Base-by-base conservation (phyloP, 92 coral and sea anemone species). In the Anthopleura xanthogrammica region DNA sequence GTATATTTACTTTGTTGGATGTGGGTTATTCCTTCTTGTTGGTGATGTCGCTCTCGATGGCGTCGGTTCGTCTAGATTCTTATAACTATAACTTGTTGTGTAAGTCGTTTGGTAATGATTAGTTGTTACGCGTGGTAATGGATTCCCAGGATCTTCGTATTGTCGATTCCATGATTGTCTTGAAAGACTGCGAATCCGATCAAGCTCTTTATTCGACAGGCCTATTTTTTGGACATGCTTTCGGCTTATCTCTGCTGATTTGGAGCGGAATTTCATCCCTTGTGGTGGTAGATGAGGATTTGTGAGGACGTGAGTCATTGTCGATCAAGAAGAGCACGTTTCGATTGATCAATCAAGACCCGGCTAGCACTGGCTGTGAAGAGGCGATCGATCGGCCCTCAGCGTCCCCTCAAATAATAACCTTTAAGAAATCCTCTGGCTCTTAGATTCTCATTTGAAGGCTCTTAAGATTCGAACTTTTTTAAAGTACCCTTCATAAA, bases 21-120 rank as follows among this genome's bases (percentile, higher is more conserved):
- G 99, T 11, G 99, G 99, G 70, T 96, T 96, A 73, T 96, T 96
- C 82, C 99, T 85, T 73, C 99, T 88, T 14, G 98, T 92, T 19
- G 99, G 99, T n/a, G 99, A 96, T n/a, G 97, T 92, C 9, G 98
- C 92, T 58, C 99, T 79, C 58, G 92, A 83, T 36, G 90, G 95
- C 16, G 98, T 96, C 16, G 71, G 76, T 77, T 90, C 92, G 50
- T 88, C 97, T 65, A 94, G 88, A 19, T 81, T 80, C 82, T 83
- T 95, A 80, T 87, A 87, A 80, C 92, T 91, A 79, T 92, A 93
- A 58, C 92, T 92, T 52, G 93, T 66, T 12, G 95, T 88, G 74
- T 95, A 95, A 3, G 98, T 95, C 0, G 94, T 91, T 17, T 87
- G 90, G 48, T 84, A 93, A 42, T 93, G 98, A 52, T 93, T 89